Percentiles rank a stretch among this genome's conserved stretches.
Evolutionary conservation across 2,113 vertebrate species (phyloP).

Genomic region (Cynopterus brachyotis): DNA sequence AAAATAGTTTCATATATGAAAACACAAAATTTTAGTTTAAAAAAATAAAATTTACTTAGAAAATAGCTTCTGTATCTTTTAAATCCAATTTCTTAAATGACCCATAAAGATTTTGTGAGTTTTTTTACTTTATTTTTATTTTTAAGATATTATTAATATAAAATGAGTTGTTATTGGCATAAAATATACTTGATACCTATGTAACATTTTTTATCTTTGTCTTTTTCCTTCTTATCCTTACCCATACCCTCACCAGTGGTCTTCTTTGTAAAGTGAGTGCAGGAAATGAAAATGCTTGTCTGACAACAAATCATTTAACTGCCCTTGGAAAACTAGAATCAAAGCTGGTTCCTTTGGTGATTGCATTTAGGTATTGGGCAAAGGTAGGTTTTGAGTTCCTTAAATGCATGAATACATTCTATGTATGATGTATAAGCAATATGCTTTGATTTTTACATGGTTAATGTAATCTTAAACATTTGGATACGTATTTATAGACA

Average conservation of each 20-base stretch:
- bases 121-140: not conserved
- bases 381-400: conserved; percentile 83
- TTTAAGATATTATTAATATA: not conserved
- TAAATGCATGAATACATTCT: not conserved
- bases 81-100: not conserved
- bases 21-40: not conserved
- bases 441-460: not conserved
- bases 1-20: conserved; percentile 24
- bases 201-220: conserved; percentile 30
- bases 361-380: conserved; percentile 92
- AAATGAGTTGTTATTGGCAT: not conserved
- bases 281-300: conserved; percentile 93
- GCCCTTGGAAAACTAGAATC: conserved; percentile 85
- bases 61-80: not conserved
- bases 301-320: conserved; percentile 91
- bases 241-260: conserved; percentile 82
- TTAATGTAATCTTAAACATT: conserved; percentile 18
- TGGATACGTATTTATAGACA: not conserved
- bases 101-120: not conserved
- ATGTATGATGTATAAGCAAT: not conserved
- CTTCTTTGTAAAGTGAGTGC: conserved; percentile 95
- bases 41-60: conserved; percentile 17
- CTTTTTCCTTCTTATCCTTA: conserved; percentile 7
- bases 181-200: not conserved
- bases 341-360: conserved; percentile 87